phyloP scores from a whole-genome alignment of 2,888 invertebrate genomes.

The Drosophila antonietae region DNA sequence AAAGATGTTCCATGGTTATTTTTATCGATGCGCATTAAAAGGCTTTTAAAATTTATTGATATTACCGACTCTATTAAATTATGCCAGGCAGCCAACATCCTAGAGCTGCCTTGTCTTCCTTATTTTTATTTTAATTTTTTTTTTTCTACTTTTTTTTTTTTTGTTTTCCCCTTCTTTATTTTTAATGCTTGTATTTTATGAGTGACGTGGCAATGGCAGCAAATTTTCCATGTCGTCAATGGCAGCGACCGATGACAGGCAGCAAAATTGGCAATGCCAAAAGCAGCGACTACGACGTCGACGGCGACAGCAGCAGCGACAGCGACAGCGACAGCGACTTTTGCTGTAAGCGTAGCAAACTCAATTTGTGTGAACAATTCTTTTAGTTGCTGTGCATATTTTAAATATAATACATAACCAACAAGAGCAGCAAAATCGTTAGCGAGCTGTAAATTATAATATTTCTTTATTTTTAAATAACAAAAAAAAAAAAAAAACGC shows the following conservation, averaged over 20 bases:
- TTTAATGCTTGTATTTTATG: slow-evolving; percentile 61
- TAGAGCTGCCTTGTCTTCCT: slow-evolving; percentile 42
- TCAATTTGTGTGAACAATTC: slow-evolving; percentile 78
- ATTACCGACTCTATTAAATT: slow-evolving; percentile 80
- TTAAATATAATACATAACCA: slow-evolving; percentile 59
- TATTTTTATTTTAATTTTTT: slow-evolving; percentile 6
- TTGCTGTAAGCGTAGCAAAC: slow-evolving; percentile 54
- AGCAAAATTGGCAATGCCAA: slow-evolving; percentile 78
- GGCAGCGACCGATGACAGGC: slow-evolving; percentile 74
- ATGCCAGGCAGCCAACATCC: slow-evolving; percentile 61
- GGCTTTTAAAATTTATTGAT: slow-evolving; percentile 80
- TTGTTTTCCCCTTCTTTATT: slow-evolving; percentile 15
- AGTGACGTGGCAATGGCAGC: slow-evolving; percentile 76
- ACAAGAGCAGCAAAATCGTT: slow-evolving; percentile 25
- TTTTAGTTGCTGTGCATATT: slow-evolving; percentile 74
- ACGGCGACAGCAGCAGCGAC: slow-evolving; percentile 8
- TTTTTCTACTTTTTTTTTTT: slow-evolving; percentile 1
- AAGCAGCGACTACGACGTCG: slow-evolving; percentile 50
- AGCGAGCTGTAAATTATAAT: slow-evolving; percentile 55
- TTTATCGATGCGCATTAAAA: slow-evolving; percentile 79
- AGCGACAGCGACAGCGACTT: slow-evolving; percentile 38
- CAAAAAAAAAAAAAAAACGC: slow-evolving; percentile 5
- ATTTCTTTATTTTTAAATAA: slow-evolving; percentile 39
- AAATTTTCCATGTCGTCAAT: slow-evolving; percentile 78
- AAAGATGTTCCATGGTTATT: slow-evolving; percentile 61